Conservation (phyloP, 1,140 invertebrate genomes). For the Drosophila azteca region DNA sequence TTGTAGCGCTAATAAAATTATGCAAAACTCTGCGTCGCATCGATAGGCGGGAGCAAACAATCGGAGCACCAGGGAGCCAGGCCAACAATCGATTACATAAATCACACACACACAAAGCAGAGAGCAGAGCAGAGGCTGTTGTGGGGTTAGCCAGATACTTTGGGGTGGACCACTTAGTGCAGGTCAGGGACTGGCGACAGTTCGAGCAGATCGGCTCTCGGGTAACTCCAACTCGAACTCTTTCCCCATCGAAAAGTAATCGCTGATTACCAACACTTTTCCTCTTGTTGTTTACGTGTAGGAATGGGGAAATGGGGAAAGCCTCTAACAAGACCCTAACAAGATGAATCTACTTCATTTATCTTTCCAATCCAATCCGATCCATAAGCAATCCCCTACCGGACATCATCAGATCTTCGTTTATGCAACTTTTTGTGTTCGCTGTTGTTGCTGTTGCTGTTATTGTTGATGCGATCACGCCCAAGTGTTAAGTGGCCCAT, state of each 20-base stretch:
- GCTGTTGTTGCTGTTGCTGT: neutral
- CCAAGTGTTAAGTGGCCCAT: slow-evolving; percentile 59
- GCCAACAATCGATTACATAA: slow-evolving; percentile 35
- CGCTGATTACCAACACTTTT: too few relatives aligned
- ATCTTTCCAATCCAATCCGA: slow-evolving; percentile 14
- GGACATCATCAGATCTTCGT: slow-evolving; percentile 40
- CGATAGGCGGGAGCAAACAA: slow-evolving; percentile 18
- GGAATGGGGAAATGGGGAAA: too few relatives aligned
- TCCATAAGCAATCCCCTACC: neutral
- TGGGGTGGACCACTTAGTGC: neutral
- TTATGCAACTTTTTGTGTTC: slow-evolving; percentile 39
- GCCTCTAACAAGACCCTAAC: too few relatives aligned
- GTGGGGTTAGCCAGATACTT: neutral
- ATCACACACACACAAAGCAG: neutral
- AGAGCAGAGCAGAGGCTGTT: neutral
- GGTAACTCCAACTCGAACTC: too few relatives aligned
- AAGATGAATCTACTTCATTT: slow-evolving; percentile 34
- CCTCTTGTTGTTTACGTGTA: too few relatives aligned
- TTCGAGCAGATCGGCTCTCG: too few relatives aligned
- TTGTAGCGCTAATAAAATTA: slow-evolving; percentile 54
- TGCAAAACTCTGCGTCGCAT: slow-evolving; percentile 49
- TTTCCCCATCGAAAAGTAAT: too few relatives aligned
- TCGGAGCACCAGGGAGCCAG: neutral
- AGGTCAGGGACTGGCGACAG: neutral
- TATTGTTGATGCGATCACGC: slow-evolving; percentile 28